Percentiles rank a stretch among this genome's conserved stretches.
These are phyloP conservation scores for Phengaris alcon DNA, from an alignment of 2,888 invertebrate genomes.

Conservation along the genomic window DNA sequence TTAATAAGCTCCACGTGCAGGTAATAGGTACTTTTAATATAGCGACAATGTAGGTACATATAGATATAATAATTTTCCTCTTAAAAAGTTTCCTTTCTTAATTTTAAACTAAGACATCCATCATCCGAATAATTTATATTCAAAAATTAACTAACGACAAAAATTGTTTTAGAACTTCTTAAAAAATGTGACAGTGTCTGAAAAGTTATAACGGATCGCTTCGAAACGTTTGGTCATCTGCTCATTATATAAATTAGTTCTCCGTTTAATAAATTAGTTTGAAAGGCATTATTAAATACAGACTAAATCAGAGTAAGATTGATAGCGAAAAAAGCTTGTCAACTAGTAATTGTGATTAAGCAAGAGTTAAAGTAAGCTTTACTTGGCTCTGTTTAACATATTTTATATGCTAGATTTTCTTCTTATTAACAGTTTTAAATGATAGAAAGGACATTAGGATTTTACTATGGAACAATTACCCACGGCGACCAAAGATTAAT, in stretches of 20 bases:
- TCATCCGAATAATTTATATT: constrained; percentile 12
- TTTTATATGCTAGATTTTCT: background rate
- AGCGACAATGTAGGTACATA: background rate
- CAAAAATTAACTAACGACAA: constrained; percentile 11
- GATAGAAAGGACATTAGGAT: too few species aligned
- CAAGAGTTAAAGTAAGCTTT: background rate
- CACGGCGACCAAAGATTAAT: too few species aligned
- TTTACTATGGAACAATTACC: too few species aligned
- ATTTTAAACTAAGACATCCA: background rate
- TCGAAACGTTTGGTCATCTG: background rate
- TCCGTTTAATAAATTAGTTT: background rate
- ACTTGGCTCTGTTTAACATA: background rate
- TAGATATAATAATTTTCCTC: background rate
- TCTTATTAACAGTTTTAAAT: too few species aligned
- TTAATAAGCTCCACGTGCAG: background rate
- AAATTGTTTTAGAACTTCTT: constrained; percentile 8
- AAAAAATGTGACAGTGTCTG: constrained; percentile 27
- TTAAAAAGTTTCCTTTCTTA: background rate
- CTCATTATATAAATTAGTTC: constrained; percentile 25
- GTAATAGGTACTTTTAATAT: too few species aligned
- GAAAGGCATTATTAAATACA: background rate
- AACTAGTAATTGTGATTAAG: background rate
- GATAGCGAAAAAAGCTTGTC: background rate
- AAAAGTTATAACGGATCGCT: constrained; percentile 25
- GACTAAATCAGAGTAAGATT: constrained; percentile 40